A percentile compares a stretch with the other conserved stretches of the same genome.
phyloP scores from a whole-genome alignment of 2,797 vertebrate species.

The Pseudochirops corinnae region DNA sequence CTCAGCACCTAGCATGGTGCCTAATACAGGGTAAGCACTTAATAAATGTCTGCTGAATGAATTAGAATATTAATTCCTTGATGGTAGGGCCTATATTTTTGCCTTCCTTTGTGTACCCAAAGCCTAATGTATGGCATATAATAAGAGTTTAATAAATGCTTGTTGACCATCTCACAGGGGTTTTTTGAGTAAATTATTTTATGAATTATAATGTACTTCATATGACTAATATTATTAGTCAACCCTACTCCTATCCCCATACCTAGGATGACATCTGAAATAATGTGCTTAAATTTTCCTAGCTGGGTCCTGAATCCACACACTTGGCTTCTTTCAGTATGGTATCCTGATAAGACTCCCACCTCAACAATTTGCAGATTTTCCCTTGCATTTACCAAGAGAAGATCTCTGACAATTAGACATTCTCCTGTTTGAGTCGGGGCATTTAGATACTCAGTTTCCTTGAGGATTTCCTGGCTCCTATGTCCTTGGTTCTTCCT shows the following conservation, averaged over 20 bases:
- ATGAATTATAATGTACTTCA: not conserved
- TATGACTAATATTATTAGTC: not conserved
- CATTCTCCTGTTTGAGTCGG: not conserved
- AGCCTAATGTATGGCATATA: not conserved
- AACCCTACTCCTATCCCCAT: not conserved
- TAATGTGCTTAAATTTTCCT: not conserved
- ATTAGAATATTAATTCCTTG: not conserved
- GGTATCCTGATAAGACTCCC: not conserved
- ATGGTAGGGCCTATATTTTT: not conserved
- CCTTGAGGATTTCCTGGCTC: not conserved
- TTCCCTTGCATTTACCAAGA: not conserved
- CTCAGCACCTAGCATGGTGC: not conserved
- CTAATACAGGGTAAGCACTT: not conserved
- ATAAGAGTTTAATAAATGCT: not conserved
- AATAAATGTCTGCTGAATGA: not conserved
- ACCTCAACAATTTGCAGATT: not conserved
- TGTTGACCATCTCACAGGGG: not conserved
- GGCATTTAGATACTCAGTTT: not conserved
- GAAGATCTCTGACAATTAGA: not conserved
- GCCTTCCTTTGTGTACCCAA: not conserved
- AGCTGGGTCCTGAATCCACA: not conserved
- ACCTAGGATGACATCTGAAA: not conserved
- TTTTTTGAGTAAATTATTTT: not conserved
- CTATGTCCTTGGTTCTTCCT: not conserved
- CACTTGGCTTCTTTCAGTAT: not conserved